Percentiles rank a stretch among this genome's conserved stretches.
These are phyloP conservation scores for Timandra comae DNA, from an alignment of 2,888 invertebrate genomes.

Conservation along the genomic window DNA sequence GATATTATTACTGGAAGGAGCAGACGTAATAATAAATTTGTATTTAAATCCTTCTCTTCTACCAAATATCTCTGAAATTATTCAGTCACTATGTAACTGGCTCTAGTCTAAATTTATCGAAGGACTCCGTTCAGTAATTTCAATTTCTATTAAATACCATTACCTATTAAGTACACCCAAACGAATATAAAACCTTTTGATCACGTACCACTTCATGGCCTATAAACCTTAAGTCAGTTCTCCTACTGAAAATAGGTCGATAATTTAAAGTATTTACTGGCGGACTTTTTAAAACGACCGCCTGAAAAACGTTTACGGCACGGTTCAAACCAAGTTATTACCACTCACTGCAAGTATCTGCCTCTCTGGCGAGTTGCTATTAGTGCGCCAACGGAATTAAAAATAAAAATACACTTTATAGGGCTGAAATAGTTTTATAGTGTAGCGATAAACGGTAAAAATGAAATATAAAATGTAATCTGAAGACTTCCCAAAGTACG, in stretches of 20 bases:
- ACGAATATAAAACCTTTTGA: background rate
- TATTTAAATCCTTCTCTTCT: too few relatives aligned
- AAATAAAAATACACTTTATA: slow-evolving; percentile 12
- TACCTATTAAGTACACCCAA: too few relatives aligned
- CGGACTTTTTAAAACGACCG: slow-evolving; percentile 22
- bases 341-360: slow-evolving; percentile 26
- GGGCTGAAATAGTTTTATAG: slow-evolving; percentile 11
- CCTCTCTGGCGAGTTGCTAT: slow-evolving; percentile 23
- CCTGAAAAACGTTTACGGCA: slow-evolving; percentile 22
- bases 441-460: slow-evolving; percentile 11
- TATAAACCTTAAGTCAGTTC: slow-evolving; percentile 14
- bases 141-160: too few relatives aligned
- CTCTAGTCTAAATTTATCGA: too few relatives aligned
- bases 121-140: too few relatives aligned
- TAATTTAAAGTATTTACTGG: slow-evolving; percentile 14
- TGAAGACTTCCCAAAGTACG: slow-evolving; percentile 10
- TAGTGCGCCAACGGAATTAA: slow-evolving; percentile 23
- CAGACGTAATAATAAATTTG: too few relatives aligned
- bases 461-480: slow-evolving; percentile 13
- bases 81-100: too few relatives aligned
- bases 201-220: background rate
- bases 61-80: too few relatives aligned
- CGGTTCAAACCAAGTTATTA: slow-evolving; percentile 18
- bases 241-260: slow-evolving; percentile 2
- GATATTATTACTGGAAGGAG: too few relatives aligned